Evolutionary conservation across 2,888 invertebrate species (phyloP), one percentile per base, ranked within the genome.

Genomic region (Dolomedes plantarius): DNA sequence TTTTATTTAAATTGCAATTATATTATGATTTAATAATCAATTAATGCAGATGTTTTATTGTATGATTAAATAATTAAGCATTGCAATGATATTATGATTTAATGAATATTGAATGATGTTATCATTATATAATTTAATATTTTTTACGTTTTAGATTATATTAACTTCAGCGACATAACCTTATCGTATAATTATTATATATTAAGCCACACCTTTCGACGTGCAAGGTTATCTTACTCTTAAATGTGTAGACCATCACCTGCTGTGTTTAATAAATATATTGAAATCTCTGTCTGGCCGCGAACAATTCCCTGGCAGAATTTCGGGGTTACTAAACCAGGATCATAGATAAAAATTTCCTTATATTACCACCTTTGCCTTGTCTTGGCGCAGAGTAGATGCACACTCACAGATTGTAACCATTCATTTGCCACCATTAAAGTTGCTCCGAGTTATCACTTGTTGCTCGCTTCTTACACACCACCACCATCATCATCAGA

Each of bases 401-500:
- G 36, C 32, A 19, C 41, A 9, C 69, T 39, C 67, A 16, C 36
- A 23, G 31, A 50, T 65, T 65, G 50, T 50, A 83, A 83, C 83
- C 83, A 71, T 56, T 83, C 83, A 77, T 83, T 77, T 72, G 67
- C 11, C 31, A 31, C 83, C 71, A 77, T 83, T 83, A 83, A 72
- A 83, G 28, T 39, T 46, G 27, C 50, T 16, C 36, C 36, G 16
- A 62, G 62, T 62, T 74, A 28, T 62, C 23, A 62, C 73, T 56
- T 27, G 19, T 16, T 13, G 27, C 39, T 68, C 31, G 29, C 50
- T 27, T 74, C 29, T 36, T 74, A 13, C 13, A 32, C 32, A 29
- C 27, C 27, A 29, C 46, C 46, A 65, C 71, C 68, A 75, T 46
- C 69, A 76, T 74, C 19, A n/a, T 39, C n/a, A 56, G 36, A 74